Evolutionary conservation across 2,888 invertebrate genomes (phyloP), one percentile per base, ranked within the genome.

Genomic region (Agrochola lychnidis): DNA sequence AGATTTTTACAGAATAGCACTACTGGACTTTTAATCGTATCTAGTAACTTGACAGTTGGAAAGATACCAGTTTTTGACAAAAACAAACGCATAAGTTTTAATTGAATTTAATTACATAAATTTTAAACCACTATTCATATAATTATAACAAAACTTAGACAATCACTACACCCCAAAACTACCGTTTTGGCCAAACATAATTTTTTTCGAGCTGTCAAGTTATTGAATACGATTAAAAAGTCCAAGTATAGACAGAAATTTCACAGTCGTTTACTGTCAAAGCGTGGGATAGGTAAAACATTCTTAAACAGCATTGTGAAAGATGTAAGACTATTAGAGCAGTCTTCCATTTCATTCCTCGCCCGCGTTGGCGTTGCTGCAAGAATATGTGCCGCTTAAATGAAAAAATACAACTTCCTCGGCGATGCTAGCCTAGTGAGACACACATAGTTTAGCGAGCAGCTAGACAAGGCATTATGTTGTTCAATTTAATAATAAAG

Each of bases 401-500:
- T 88, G 87, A 87, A 90, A 89, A 88, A 86, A 83, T 86, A 87
- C 78, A 79, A 78, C 84, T 88, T 88, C 90, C 85, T 85, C 74
- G 70, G 72, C 79, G 84, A 70, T 71, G 74, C 78, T 84, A 70
- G 82, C 45, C 69, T 82, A 79, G 81, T 77, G 73, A 83, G 77
- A 79, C 78, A 73, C 84, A 82, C 78, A 73, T 86, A 82, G 83
- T 83, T 85, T 73, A 85, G 82, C 69, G 82, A 82, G 81, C 85
- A 80, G 80, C 90, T 89, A 91, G 91, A 90, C 90, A 90, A 91
- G 89, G 88, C 88, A 90, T 88, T 90, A 91, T 90, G 90, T 90
- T 91, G 91, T 93, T 92, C 92, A 94, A 93, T 94, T 93, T 92
- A 92, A 93, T 94, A 93, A 93, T 93, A 92, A 92, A 92, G 90